Percentiles rank a stretch among this genome's conserved stretches.
Evolutionary conservation across 2,113 vertebrate species (phyloP).

Genomic region (Helogale parvula): DNA sequence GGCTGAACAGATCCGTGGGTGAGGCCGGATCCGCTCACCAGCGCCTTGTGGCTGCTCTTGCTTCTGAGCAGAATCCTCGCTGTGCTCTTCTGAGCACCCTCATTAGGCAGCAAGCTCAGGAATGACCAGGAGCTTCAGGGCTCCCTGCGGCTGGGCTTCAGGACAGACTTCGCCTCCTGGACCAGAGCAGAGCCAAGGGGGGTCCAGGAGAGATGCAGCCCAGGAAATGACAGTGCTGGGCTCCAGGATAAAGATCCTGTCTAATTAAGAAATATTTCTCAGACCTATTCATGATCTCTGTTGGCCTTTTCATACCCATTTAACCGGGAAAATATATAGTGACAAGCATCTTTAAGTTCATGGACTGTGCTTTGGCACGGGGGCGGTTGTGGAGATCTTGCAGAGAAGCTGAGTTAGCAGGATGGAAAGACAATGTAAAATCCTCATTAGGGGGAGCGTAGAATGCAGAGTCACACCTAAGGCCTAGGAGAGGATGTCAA

Average conservation of each 20-base stretch:
- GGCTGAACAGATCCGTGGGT: neutral
- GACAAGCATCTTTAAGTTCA: neutral
- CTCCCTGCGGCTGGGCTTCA: neutral
- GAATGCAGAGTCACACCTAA: neutral
- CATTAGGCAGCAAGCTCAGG: neutral
- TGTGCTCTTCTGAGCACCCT: neutral
- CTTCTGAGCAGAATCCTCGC: neutral
- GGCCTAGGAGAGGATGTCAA: neutral
- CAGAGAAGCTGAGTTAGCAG: neutral
- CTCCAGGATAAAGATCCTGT: neutral
- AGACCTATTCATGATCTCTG: accelerated
- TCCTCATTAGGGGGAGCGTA: neutral
- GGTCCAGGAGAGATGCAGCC: neutral
- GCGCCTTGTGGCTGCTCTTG: neutral
- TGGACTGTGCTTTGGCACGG: accelerated
- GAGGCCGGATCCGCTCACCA: neutral
- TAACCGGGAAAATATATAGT: neutral
- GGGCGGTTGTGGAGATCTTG: neutral
- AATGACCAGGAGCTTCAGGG: neutral
- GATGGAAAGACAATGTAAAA: too few relatives aligned
- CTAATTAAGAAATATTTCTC: neutral
- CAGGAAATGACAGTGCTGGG: neutral
- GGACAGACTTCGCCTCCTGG: neutral
- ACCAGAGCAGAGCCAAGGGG: neutral
- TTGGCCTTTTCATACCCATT: neutral